Evolutionary conservation across 2,797 vertebrate genomes (phyloP).

Genomic region (Catostomus latipinnis): DNA sequence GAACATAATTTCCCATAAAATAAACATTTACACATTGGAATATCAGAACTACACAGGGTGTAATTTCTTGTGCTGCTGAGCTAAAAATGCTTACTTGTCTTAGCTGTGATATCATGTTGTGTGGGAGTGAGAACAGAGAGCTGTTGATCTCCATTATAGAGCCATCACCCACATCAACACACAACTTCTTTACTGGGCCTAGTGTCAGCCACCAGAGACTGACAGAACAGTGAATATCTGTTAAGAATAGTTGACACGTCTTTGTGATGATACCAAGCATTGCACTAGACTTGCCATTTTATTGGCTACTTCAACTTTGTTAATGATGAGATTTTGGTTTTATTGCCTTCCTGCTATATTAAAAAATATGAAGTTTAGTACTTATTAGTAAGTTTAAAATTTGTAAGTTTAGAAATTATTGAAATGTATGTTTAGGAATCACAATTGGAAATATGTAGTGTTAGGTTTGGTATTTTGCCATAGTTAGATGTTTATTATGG

Average conservation of each 20-base stretch:
- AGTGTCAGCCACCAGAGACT: background rate
- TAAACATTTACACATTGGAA: slow-evolving; percentile 17
- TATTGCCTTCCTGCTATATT: background rate
- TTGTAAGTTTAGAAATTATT: background rate
- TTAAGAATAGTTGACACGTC: background rate
- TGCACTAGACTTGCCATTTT: background rate
- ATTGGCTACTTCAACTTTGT: background rate
- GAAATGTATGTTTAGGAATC: background rate
- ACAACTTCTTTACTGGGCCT: slow-evolving; percentile 16
- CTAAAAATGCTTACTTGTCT: slow-evolving; percentile 15
- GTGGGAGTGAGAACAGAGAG: slow-evolving; percentile 29
- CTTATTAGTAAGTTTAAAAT: no score
- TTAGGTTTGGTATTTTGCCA: background rate
- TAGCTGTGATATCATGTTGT: slow-evolving; percentile 31
- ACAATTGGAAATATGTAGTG: background rate
- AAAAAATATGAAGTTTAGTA: no score
- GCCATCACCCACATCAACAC: slow-evolving; percentile 28
- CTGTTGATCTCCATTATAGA: slow-evolving; percentile 28
- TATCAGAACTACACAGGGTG: slow-evolving; percentile 16
- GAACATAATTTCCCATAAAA: slow-evolving; percentile 14
- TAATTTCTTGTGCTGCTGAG: slow-evolving; percentile 32
- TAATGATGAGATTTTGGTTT: background rate
- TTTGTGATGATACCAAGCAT: background rate
- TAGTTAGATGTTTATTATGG: background rate
- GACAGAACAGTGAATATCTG: background rate